Percentiles rank a stretch among this genome's conserved stretches.
phyloP scores from a whole-genome alignment of 2,797 vertebrate species.

The Chloroceryle amazona region DNA sequence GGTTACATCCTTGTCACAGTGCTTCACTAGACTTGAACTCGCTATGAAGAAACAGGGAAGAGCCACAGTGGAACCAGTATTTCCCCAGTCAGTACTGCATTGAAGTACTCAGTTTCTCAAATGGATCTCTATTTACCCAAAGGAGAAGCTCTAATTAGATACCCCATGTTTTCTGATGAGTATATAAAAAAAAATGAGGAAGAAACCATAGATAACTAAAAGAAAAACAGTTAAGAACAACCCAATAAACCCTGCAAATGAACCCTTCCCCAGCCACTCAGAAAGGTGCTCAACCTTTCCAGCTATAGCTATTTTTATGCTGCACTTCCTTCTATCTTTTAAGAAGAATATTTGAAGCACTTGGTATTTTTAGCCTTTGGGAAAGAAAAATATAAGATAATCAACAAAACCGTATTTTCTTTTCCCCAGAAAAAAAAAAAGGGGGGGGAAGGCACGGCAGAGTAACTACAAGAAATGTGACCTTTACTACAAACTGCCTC shows the following conservation, averaged over 20 bases:
- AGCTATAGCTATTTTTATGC: constrained; percentile 37
- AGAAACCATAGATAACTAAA: background rate
- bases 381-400: background rate
- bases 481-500: constrained; percentile 32
- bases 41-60: background rate
- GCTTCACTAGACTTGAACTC: background rate
- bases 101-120: background rate
- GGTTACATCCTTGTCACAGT: fast-evolving
- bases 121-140: background rate
- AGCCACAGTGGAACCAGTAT: background rate
- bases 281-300: constrained; percentile 3
- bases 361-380: constrained; percentile 55
- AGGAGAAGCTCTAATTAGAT: background rate
- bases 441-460: background rate
- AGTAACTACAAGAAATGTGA: constrained; percentile 8
- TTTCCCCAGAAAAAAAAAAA: background rate
- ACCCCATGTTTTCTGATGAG: background rate
- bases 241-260: background rate
- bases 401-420: background rate
- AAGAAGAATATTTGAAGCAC: constrained; percentile 11
- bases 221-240: background rate
- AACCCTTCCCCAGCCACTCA: background rate
- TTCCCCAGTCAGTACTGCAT: background rate
- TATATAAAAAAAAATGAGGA: background rate
- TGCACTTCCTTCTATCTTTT: constrained; percentile 47